Conservation (phyloP, 1,140 invertebrate species). For the Sarcophaga peregrina region DNA sequence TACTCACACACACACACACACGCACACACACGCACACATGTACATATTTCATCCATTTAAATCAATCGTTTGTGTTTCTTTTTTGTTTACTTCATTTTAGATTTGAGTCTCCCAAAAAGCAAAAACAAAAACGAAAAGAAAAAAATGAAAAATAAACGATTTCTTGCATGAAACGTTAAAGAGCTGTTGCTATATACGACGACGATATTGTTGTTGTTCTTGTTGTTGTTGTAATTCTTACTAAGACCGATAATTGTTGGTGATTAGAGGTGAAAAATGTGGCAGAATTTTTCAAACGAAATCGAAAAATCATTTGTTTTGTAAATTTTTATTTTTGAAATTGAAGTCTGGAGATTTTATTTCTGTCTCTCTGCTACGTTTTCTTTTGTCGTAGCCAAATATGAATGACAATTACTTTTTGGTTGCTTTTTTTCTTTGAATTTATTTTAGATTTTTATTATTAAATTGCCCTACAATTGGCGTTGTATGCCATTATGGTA, state of each 20-base stretch:
- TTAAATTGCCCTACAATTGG: neutral
- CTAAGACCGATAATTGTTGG: neutral
- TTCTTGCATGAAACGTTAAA: too few relatives aligned
- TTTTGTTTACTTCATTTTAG: too few relatives aligned
- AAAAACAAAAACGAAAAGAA: too few relatives aligned
- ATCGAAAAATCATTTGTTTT: constrained; percentile 1
- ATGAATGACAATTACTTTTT: too few relatives aligned
- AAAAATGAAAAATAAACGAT: too few relatives aligned
- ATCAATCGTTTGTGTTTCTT: neutral
- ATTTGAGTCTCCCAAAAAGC: too few relatives aligned
- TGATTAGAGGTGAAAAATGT: constrained; percentile 24
- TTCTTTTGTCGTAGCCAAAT: too few relatives aligned
- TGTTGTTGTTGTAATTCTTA: neutral
- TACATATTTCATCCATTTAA: neutral
- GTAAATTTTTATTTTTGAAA: neutral
- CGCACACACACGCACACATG: neutral
- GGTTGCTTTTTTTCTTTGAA: neutral
- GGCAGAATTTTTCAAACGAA: constrained; percentile 3
- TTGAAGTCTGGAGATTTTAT: neutral
- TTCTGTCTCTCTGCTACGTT: neutral
- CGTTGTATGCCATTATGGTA: neutral
- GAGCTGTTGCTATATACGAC: too few relatives aligned
- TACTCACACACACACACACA: neutral
- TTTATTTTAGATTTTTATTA: too few relatives aligned
- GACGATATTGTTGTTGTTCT: neutral